Evolutionary conservation across 1,140 invertebrate species (phyloP).

Genomic region (Platorchestia sp.): DNA sequence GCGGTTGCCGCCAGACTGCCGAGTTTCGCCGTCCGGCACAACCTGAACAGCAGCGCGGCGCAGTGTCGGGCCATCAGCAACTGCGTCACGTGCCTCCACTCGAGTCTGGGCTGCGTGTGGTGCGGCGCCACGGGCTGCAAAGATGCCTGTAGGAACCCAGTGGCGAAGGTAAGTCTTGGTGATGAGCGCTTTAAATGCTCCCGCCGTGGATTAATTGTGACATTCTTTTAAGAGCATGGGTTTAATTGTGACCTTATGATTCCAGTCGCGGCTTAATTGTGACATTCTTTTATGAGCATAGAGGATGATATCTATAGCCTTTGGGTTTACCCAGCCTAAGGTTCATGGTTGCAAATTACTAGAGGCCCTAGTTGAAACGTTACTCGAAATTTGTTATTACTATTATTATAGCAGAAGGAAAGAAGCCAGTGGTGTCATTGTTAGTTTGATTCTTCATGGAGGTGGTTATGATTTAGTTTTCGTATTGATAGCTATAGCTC

Average conservation of each 20-base stretch:
- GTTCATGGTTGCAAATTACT: too few species aligned
- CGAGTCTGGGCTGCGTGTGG: slow-evolving; percentile 84
- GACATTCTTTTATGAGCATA: background rate
- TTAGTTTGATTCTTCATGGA: background rate
- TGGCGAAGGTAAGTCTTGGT: background rate
- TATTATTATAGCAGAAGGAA: background rate
- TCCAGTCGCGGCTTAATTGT: background rate
- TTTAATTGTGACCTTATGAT: too few species aligned
- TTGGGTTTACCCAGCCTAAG: too few species aligned
- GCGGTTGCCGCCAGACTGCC: slow-evolving; percentile 28
- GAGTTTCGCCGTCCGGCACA: slow-evolving; percentile 32
- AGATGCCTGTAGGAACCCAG: background rate
- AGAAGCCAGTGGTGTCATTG: background rate
- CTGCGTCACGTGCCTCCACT: slow-evolving; percentile 83
- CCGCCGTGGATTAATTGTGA: background rate
- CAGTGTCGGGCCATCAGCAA: slow-evolving; percentile 78
- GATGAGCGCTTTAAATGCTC: too few species aligned
- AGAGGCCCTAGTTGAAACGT: too few species aligned
- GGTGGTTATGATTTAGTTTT: too few species aligned
- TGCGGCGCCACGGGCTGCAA: slow-evolving; percentile 74
- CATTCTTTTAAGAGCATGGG: background rate
- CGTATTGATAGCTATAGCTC: too few species aligned
- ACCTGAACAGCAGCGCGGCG: slow-evolving; percentile 17
- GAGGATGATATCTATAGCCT: too few species aligned
- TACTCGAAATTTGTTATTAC: too few species aligned